Evolutionary conservation across 2,888 invertebrate genomes (phyloP).

Genomic region (Neocrepidodera transversa): DNA sequence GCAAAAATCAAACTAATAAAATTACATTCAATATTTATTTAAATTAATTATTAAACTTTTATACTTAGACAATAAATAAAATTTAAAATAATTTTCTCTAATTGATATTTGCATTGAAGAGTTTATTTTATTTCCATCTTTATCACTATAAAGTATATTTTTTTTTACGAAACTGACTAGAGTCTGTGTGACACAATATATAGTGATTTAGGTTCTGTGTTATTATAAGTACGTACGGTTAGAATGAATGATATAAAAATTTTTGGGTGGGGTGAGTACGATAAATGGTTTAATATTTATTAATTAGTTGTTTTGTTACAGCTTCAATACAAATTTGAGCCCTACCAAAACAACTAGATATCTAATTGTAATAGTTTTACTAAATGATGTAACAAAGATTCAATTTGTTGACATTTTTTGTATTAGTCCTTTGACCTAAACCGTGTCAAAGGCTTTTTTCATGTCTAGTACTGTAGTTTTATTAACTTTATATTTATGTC

Average conservation of each 20-base stretch:
- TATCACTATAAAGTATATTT: constrained; percentile 10
- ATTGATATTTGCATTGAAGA: too few species aligned
- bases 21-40: constrained; percentile 9
- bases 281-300: constrained; percentile 5
- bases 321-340: too few species aligned
- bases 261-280: constrained; percentile 1
- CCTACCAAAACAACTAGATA: too few species aligned
- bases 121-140: too few species aligned
- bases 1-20: background rate
- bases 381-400: constrained; percentile 7
- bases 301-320: too few species aligned
- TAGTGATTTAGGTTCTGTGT: constrained; percentile 19
- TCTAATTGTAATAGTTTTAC: constrained; percentile 4
- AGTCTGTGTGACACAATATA: constrained; percentile 15
- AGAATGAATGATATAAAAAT: background rate
- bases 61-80: background rate
- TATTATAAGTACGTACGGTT: constrained; percentile 2
- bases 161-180: constrained; percentile 5
- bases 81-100: too few species aligned
- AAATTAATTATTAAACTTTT: constrained; percentile 5
- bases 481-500: too few species aligned
- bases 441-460: too few species aligned
- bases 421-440: too few species aligned
- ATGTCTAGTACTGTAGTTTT: too few species aligned
- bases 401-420: background rate